Base-by-base conservation (phyloP, 2,888 invertebrate genomes). In the Zaprionus lineosus region DNA sequence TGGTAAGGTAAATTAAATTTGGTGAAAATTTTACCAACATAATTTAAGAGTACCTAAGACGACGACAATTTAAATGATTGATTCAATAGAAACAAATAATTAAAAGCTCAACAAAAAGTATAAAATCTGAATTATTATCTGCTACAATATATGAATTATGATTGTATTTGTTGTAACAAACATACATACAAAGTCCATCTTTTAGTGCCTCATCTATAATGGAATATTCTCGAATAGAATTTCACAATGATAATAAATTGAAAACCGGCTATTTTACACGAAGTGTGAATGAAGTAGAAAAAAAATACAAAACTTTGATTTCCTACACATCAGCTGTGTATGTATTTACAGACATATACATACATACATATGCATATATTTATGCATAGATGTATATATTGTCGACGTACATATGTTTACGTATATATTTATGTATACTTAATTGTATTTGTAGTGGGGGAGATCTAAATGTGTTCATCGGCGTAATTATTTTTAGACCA, bases 391-490 rank as follows among this genome's bases (percentile, higher is more conserved):
- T 46, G 39, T 16, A 31, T 19, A 52, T 48, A 46, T 34, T 51
- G 34, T 47, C 44, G 1, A 39, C 33, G 15, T 15, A 24, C 36
- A 34, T 40, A 40, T 55, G 55, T 56, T 46, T 44, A 18, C 40
- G 4, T 31, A 19, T 52, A 14, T 57, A 12, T 50, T 31, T 37
- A n/a, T 39, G 8, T 39, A n/a, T 36, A 15, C 41, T 40, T 31
- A 29, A 26, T 36, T 26, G 24, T 15, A 36, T 46, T 55, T 55
- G 41, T 64, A 28, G 58, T 40, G 70, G 40, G 57, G 50, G 48
- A 67, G 60, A 65, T 83, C 81, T 79, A 83, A 84, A 83, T 83
- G 68, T 57, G 84, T 75, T 83, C 81, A 77, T 84, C 83, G 77
- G 62, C 56, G 61, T 31, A 46, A 43, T 61, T 83, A 85, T 78